A percentile compares a stretch with the other conserved stretches of the same genome.
Evolutionary conservation across 1,140 invertebrate genomes (phyloP).

Genomic region (Tetramorium simillimum): DNA sequence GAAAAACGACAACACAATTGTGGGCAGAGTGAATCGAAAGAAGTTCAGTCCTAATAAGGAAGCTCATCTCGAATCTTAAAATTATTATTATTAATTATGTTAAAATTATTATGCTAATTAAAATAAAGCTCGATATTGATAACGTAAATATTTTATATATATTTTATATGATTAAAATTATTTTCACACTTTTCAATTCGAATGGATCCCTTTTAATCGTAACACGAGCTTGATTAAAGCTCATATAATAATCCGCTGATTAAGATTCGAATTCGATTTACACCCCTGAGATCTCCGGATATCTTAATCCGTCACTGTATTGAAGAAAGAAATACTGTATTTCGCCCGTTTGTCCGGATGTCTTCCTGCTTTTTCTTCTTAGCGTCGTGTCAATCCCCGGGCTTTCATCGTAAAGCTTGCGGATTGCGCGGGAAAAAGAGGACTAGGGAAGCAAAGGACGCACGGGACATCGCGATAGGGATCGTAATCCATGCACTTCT

Average conservation of each 20-base stretch:
- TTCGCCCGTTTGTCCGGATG: conserved; percentile 34
- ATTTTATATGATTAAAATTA: background rate
- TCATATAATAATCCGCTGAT: background rate
- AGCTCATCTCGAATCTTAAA: background rate
- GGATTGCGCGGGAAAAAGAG: conserved; percentile 26
- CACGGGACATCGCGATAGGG: background rate
- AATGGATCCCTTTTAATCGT: background rate
- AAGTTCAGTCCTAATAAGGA: background rate
- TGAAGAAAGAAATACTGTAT: conserved; percentile 42
- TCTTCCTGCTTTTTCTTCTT: conserved; percentile 38
- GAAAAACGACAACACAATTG: background rate
- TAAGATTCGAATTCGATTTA: conserved; percentile 1
- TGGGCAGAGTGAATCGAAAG: background rate
- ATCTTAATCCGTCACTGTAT: conserved; percentile 16
- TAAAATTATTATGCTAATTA: too few species aligned
- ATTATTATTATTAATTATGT: too few species aligned
- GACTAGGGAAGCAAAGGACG: conserved; percentile 19
- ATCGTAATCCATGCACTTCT: conserved; percentile 52
- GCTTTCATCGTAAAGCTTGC: conserved; percentile 49
- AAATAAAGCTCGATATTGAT: background rate
- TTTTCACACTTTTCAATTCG: background rate
- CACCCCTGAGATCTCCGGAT: background rate
- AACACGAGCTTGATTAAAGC: background rate
- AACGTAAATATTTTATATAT: background rate
- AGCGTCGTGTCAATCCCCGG: conserved; percentile 43